These are phyloP conservation scores for Anarrhichthys ocellatus DNA, from an alignment of 2,113 vertebrate genomes.

Conservation along the genomic window DNA sequence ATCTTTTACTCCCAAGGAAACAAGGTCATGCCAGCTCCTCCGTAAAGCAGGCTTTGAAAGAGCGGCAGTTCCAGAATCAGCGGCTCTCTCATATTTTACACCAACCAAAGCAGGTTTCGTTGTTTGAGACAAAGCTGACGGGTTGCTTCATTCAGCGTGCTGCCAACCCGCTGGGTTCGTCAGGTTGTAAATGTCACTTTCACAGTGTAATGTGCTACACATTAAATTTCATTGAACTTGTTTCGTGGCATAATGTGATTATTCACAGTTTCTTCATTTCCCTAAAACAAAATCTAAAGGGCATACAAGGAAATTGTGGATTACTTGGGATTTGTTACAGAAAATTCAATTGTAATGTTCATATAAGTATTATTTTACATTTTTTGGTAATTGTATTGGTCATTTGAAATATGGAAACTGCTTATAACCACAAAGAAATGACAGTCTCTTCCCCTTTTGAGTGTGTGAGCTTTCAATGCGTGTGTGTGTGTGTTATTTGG, in stretches of 20 bases:
- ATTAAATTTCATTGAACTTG: constrained; percentile 20
- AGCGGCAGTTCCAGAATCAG: constrained; percentile 57
- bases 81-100: constrained; percentile 47
- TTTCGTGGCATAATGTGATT: constrained; percentile 38
- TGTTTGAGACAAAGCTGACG: constrained; percentile 34
- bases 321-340: neutral
- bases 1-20: constrained; percentile 80
- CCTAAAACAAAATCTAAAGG: neutral
- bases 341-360: neutral
- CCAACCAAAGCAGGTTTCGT: constrained; percentile 27
- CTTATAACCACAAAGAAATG: neutral
- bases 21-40: constrained; percentile 81
- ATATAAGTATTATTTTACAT: neutral
- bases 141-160: constrained; percentile 22
- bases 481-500: constrained; percentile 8
- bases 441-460: neutral
- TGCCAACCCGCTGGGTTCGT: constrained; percentile 26
- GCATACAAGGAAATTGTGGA: neutral
- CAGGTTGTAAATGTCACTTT: constrained; percentile 59
- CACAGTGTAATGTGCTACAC: constrained; percentile 29
- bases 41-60: constrained; percentile 69
- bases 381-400: neutral
- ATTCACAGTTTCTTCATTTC: constrained; percentile 12
- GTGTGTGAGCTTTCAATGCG: neutral
- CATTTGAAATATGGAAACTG: neutral